Conservation (phyloP, 2,888 invertebrate species). For the Rutpela maculata region DNA sequence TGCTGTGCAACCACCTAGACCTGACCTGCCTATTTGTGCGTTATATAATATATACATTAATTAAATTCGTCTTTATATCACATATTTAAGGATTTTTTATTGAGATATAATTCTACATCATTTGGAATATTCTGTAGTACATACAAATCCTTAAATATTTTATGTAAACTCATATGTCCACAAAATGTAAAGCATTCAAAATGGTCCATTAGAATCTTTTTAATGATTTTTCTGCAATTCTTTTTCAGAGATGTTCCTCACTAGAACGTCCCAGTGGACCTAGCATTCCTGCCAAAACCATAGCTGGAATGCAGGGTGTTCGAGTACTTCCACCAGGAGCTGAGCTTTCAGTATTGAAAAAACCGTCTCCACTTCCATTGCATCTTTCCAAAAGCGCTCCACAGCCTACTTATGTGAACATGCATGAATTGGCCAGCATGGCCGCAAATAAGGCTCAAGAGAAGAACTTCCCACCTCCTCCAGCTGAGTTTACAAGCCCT, state of each 20-base stretch:
- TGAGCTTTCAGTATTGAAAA: slow-evolving; percentile 72
- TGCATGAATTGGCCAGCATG: slow-evolving; percentile 91
- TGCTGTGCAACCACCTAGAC: no score
- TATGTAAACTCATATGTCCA: no score
- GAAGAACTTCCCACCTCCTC: slow-evolving; percentile 78
- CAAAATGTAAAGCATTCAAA: no score
- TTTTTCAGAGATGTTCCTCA: slow-evolving; percentile 85
- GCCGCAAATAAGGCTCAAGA: slow-evolving; percentile 85
- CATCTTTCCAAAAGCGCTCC: slow-evolving; percentile 85
- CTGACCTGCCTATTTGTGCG: no score
- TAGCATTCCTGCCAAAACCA: slow-evolving; percentile 77
- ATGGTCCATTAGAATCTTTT: no score
- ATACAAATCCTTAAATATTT: no score
- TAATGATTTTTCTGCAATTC: neutral
- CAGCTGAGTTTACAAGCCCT: slow-evolving; percentile 73
- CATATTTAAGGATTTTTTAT: no score
- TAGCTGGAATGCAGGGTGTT: slow-evolving; percentile 71
- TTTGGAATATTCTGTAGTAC: no score
- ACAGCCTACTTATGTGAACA: slow-evolving; percentile 92
- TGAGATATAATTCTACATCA: no score
- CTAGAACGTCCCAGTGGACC: slow-evolving; percentile 83
- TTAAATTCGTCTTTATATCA: no score
- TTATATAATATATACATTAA: no score
- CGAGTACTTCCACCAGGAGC: slow-evolving; percentile 72
- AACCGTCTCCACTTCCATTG: slow-evolving; percentile 84